Percentiles rank a stretch among this genome's conserved stretches.
These are phyloP conservation scores for Idaea biselata DNA, from an alignment of 2,888 invertebrate genomes.

Conservation along the genomic window DNA sequence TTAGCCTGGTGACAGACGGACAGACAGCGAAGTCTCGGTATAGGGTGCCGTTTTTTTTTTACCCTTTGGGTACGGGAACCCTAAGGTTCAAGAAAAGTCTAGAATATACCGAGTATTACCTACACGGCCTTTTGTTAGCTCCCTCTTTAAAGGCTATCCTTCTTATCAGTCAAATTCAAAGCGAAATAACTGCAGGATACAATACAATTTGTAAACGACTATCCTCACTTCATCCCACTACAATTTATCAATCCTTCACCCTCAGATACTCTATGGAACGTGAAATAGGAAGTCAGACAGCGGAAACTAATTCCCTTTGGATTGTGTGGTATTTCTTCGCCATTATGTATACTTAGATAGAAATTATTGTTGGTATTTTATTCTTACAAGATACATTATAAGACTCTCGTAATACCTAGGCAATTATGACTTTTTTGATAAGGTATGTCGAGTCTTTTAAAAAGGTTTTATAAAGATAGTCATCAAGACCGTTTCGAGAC, in stretches of 20 bases:
- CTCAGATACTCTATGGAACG: neutral
- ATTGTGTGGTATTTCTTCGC: neutral
- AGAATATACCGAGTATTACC: too few relatives aligned
- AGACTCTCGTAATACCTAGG: neutral
- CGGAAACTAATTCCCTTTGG: neutral
- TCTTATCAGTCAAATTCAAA: conserved; percentile 10
- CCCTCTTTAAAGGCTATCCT: conserved; percentile 3
- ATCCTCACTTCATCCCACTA: neutral
- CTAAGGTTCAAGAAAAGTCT: too few relatives aligned
- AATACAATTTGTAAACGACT: neutral
- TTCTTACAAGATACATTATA: neutral
- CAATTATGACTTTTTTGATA: neutral
- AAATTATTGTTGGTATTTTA: neutral
- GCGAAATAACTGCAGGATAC: too few relatives aligned
- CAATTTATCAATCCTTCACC: neutral
- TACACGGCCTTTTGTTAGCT: too few relatives aligned
- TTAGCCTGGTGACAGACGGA: too few relatives aligned
- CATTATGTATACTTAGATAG: neutral
- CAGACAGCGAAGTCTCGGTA: too few relatives aligned
- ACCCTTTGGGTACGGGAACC: too few relatives aligned
- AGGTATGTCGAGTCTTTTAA: too few relatives aligned
- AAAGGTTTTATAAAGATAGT: too few relatives aligned
- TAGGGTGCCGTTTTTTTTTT: too few relatives aligned
- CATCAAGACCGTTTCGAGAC: too few relatives aligned
- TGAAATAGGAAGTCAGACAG: neutral